phyloP scores from a whole-genome alignment of 2,113 vertebrate genomes.

The Caracal caracal region DNA sequence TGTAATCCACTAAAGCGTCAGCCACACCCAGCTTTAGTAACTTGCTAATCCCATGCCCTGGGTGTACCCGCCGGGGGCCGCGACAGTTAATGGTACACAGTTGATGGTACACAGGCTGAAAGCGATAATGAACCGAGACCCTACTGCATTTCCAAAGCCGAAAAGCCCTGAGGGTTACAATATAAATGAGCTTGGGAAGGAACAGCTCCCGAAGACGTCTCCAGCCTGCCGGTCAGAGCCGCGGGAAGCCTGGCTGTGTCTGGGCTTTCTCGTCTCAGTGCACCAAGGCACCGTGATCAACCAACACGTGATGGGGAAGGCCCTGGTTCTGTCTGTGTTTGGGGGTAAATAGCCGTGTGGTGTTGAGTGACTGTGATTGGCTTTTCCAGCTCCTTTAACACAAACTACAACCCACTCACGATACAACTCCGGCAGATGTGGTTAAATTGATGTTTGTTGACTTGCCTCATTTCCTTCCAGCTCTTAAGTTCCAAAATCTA shows the following conservation, averaged over 20 bases:
- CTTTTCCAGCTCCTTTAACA: slow-evolving; percentile 90
- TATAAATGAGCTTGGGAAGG: slow-evolving; percentile 88
- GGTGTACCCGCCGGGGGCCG: slow-evolving; percentile 83
- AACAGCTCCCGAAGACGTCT: slow-evolving; percentile 91
- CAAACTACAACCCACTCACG: slow-evolving; percentile 87
- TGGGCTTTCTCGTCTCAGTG: slow-evolving; percentile 87
- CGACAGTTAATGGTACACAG: slow-evolving; percentile 82
- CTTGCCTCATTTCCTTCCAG: slow-evolving; percentile 83
- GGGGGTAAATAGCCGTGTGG: slow-evolving; percentile 95
- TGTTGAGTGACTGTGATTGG: slow-evolving; percentile 94
- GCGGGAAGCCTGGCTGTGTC: slow-evolving; percentile 87
- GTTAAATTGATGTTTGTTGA: slow-evolving; percentile 87
- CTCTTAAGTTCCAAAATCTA: slow-evolving; percentile 84
- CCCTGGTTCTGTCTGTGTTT: slow-evolving; percentile 90
- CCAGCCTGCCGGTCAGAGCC: slow-evolving; percentile 88
- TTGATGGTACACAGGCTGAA: slow-evolving; percentile 82
- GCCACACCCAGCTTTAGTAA: slow-evolving; percentile 88
- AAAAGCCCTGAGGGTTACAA: slow-evolving; percentile 88
- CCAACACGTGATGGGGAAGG: slow-evolving; percentile 89
- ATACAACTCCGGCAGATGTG: slow-evolving; percentile 87
- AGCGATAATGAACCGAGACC: slow-evolving; percentile 82
- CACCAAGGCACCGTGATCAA: slow-evolving; percentile 87
- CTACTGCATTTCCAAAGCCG: slow-evolving; percentile 86
- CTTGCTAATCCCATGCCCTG: slow-evolving; percentile 85
- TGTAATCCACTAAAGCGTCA: slow-evolving; percentile 88